Percentiles rank a stretch among this genome's conserved stretches.
Evolutionary conservation across 2,888 invertebrate genomes (phyloP).

Genomic region (Sarcophaga caerulescens): DNA sequence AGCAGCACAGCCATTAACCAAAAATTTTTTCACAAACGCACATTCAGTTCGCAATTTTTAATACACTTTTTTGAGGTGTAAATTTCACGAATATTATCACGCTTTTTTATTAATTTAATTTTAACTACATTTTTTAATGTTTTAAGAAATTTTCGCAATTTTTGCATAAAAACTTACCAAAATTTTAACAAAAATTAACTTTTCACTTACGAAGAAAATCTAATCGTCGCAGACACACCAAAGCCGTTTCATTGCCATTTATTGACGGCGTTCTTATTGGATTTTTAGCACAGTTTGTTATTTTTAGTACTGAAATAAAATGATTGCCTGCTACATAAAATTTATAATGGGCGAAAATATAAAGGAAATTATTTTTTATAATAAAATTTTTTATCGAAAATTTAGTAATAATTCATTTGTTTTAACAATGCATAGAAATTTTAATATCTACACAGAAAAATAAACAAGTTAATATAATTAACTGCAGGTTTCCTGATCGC

Average conservation of each 20-base stretch:
- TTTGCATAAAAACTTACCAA: conserved; percentile 71
- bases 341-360: not conserved
- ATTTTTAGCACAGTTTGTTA: conserved; percentile 4
- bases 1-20: conserved; percentile 51
- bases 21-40: conserved; percentile 60
- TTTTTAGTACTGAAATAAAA: not conserved
- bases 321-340: not conserved
- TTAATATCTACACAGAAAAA: no score
- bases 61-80: not conserved
- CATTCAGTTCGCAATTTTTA: conserved; percentile 51
- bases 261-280: conserved; percentile 37
- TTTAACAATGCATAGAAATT: no score
- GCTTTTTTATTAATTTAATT: not conserved
- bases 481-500: no score
- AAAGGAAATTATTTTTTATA: no score
- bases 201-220: conserved; percentile 62
- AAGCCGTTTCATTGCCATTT: conserved; percentile 39
- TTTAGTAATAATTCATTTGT: no score
- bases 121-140: not conserved
- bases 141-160: conserved; percentile 45
- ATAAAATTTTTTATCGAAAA: no score
- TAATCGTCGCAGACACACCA: conserved; percentile 63
- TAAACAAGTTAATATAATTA: no score
- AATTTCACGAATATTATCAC: not conserved
- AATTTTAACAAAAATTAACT: conserved; percentile 70